phyloP scores from a whole-genome alignment of 2,797 vertebrate species.

The Anabacerthia variegaticeps region DNA sequence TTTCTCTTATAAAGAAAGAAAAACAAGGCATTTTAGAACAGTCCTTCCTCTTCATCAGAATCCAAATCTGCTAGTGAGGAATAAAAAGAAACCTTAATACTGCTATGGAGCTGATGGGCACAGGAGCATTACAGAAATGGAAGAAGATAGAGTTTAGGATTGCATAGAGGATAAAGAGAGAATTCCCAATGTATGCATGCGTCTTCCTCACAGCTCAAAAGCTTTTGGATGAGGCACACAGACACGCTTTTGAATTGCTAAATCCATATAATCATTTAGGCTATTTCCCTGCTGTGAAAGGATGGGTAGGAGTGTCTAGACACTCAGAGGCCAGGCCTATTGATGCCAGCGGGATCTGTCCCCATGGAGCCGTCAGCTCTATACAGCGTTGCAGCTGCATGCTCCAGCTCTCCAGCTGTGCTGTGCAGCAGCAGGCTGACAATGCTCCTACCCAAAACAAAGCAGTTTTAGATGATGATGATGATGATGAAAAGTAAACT shows the following conservation, averaged over 20 bases:
- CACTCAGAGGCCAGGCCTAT: background rate
- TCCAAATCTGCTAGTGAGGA: background rate
- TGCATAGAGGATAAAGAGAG: background rate
- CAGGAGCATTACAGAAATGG: background rate
- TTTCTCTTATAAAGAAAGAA: background rate
- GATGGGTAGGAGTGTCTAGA: slow-evolving; percentile 3
- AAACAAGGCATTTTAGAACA: background rate
- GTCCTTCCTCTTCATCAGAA: background rate
- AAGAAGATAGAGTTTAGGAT: background rate
- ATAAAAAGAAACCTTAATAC: background rate
- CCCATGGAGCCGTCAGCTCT: background rate
- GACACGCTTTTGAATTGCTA: background rate
- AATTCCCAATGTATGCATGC: background rate
- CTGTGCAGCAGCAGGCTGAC: background rate
- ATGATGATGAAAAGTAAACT: background rate
- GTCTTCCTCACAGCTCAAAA: background rate
- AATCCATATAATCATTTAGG: background rate
- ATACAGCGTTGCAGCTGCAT: background rate
- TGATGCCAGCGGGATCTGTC: background rate
- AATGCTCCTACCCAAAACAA: background rate
- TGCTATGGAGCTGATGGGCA: background rate
- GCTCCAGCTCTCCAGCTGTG: slow-evolving; percentile 9
- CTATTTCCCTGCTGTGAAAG: slow-evolving; percentile 15
- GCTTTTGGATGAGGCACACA: background rate
- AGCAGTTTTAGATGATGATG: background rate